phyloP scores from a whole-genome alignment of 2,113 vertebrate species.

The Petaurus breviceps region DNA sequence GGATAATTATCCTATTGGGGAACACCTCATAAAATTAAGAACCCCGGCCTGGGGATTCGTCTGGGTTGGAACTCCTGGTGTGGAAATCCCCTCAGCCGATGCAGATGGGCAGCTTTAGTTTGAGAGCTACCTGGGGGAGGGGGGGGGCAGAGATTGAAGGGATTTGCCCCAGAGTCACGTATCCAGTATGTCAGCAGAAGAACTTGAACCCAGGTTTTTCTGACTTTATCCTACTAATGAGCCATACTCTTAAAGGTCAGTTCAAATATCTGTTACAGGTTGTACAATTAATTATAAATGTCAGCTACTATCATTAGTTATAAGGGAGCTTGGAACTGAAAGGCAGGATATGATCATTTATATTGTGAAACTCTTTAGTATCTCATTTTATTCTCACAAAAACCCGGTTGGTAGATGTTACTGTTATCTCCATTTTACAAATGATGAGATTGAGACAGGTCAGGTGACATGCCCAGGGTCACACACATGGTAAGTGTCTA shows the following conservation, averaged over 20 bases:
- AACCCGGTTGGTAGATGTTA: background rate
- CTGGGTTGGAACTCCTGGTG: background rate
- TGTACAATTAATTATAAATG: background rate
- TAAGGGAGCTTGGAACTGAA: background rate
- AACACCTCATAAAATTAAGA: background rate
- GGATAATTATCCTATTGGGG: background rate
- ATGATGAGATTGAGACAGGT: background rate
- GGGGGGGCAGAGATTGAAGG: background rate
- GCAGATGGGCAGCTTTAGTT: background rate
- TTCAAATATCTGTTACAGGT: background rate
- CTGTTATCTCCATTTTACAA: background rate
- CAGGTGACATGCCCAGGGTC: background rate
- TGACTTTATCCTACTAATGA: background rate
- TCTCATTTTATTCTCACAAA: background rate
- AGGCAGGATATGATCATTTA: background rate
- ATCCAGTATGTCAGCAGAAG: background rate
- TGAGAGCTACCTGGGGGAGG: background rate
- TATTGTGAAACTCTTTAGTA: background rate
- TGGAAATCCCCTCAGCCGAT: background rate
- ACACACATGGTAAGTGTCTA: background rate
- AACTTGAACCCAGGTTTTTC: background rate
- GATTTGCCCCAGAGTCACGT: background rate
- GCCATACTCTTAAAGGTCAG: background rate
- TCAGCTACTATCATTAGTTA: background rate
- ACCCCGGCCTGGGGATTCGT: background rate